Conservation (phyloP, 2,888 invertebrate genomes). For the Aphelenchoides bicaudatus region DNA sequence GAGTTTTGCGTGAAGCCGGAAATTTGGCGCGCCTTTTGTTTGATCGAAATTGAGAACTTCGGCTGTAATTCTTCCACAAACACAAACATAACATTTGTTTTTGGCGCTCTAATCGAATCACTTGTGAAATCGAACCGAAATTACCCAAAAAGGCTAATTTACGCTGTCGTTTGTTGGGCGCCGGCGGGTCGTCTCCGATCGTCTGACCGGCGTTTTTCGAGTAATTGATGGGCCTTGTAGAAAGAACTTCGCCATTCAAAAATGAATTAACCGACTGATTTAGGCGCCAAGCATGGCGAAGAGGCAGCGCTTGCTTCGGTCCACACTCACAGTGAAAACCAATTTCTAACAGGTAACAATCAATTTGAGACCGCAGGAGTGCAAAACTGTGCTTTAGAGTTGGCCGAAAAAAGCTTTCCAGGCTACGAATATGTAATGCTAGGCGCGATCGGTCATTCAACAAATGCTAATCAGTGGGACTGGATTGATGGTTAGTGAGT, state of each 20-base stretch:
- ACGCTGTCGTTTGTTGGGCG: background rate
- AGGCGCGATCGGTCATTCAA: constrained; percentile 44
- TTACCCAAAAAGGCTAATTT: background rate
- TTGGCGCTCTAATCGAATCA: constrained; percentile 13
- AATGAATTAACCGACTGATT: constrained; percentile 27
- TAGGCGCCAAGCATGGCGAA: constrained; percentile 39
- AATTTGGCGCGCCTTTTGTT: background rate
- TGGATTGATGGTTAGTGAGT: constrained; percentile 46
- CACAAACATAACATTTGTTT: too few relatives aligned
- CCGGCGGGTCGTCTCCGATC: constrained; percentile 10
- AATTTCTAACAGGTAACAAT: constrained; percentile 35
- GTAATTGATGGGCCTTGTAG: constrained; percentile 6
- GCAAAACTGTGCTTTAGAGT: constrained; percentile 26
- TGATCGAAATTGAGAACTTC: constrained; percentile 2
- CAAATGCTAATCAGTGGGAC: constrained; percentile 42
- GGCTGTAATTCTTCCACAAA: constrained; percentile 4
- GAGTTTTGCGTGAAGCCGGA: background rate
- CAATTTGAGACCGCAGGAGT: background rate
- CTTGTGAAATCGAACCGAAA: background rate
- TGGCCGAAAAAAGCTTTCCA: constrained; percentile 35
- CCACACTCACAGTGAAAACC: constrained; percentile 37
- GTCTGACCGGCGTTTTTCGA: background rate
- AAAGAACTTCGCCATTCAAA: background rate
- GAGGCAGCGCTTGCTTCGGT: constrained; percentile 46
- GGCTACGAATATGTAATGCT: constrained; percentile 40